Evolutionary conservation across 35 echinoderm and acorn worm genomes (phyloP).

Genomic region (Holothuria glaberrima): DNA sequence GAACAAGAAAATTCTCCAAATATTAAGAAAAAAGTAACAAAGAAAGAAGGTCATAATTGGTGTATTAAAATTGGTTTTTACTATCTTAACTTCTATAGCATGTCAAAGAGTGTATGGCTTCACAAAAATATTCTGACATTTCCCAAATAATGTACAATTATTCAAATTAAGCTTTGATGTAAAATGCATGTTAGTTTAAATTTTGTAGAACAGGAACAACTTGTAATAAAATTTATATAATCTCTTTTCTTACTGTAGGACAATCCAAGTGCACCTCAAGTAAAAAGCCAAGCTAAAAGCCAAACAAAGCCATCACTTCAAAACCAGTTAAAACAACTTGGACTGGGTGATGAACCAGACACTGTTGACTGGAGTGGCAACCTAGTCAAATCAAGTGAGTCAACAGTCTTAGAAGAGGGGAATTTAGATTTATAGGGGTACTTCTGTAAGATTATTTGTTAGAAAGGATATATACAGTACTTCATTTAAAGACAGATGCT

Average conservation of each 20-base stretch:
- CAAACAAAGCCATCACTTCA: not conserved
- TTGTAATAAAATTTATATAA: not conserved
- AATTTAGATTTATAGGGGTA: not conserved
- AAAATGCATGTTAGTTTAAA: too few relatives aligned
- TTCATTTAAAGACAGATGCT: too few relatives aligned
- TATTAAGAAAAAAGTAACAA: too few relatives aligned
- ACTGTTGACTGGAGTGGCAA: constrained; percentile 33
- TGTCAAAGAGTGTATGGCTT: too few relatives aligned
- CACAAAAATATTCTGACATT: too few relatives aligned
- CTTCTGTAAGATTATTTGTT: not conserved
- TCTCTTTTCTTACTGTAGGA: not conserved
- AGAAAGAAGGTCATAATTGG: too few relatives aligned
- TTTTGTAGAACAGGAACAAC: too few relatives aligned
- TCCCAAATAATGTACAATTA: too few relatives aligned
- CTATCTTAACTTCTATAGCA: too few relatives aligned
- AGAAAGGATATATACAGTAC: not conserved
- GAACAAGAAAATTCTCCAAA: too few relatives aligned
- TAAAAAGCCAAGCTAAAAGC: not conserved
- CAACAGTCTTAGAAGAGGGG: not conserved
- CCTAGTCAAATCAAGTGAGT: not conserved
- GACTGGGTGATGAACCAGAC: not conserved
- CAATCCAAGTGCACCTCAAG: not conserved
- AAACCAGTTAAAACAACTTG: not conserved
- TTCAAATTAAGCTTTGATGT: too few relatives aligned
- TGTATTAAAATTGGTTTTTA: too few relatives aligned